phyloP scores from a whole-genome alignment of 2,797 vertebrate genomes.

The Tenualosa thibaudeaui region DNA sequence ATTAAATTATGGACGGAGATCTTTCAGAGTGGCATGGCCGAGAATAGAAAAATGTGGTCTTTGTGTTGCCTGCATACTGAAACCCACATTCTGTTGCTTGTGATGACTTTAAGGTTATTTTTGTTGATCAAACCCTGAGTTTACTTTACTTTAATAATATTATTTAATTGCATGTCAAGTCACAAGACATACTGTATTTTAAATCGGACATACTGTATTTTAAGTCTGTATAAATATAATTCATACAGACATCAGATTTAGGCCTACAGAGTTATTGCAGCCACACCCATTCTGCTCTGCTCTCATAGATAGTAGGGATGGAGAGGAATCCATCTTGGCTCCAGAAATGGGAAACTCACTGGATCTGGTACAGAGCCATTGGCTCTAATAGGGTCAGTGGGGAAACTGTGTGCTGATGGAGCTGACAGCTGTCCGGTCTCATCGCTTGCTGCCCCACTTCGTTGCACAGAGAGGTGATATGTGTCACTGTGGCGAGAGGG shows the following conservation, averaged over 20 bases:
- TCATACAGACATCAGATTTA: neutral
- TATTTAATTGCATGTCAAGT: neutral
- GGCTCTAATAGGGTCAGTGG: neutral
- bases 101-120: neutral
- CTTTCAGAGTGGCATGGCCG: neutral
- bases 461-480: conserved; percentile 29
- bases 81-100: neutral
- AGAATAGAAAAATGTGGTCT: neutral
- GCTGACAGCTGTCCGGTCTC: conserved; percentile 29
- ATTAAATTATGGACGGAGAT: neutral
- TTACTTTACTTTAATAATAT: neutral
- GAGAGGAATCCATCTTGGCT: neutral
- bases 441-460: neutral
- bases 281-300: neutral
- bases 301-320: neutral
- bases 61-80: neutral
- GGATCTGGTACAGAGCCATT: neutral
- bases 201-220: neutral
- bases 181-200: neutral
- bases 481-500: conserved; percentile 31
- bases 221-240: neutral
- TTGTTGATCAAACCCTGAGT: neutral
- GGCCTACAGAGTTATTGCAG: neutral
- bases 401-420: neutral
- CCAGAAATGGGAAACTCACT: neutral